Base-by-base conservation (phyloP, 2,888 invertebrate genomes). In the Amorpha juglandis region DNA sequence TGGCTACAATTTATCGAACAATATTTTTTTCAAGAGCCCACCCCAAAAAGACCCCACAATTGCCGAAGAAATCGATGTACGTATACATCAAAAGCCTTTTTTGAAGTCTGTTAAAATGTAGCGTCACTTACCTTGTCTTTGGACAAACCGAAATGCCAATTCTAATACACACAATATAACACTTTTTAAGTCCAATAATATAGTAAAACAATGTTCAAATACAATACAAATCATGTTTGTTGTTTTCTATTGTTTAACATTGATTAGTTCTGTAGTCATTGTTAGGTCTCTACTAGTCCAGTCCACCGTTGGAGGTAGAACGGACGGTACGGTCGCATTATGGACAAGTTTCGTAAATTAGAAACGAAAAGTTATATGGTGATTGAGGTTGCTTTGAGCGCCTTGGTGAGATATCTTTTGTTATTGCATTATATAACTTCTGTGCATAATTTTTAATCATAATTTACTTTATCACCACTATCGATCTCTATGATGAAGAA, bases 341-440 rank as follows among this genome's bases (percentile, higher is more conserved):
- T 81, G 81, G 80, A 79, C 66, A 70, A 71, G 14, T 65, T 74
- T 35, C 66, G 73, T 45, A 76, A 68, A 65, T 48, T 76, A 12
- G 74, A 81, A 51, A 66, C 74, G 7, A 72, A 72, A 50, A 73
- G 76, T 16, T 68, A 83, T 47, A 82, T 79, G 71, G 73, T 81
- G 71, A 71, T 87, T 67, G 79, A 84, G 77, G 73, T 81, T 38
- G 77, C 78, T 52, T 67, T 86, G 35, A 75, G 77, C 68, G 74
- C 79, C 68, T 69, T 84, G 81, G 86, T 87, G 78, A 79, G 67
- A 67, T 68, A 70, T 65, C 4, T 27, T 68, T 70, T 71, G 70
- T 70, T 66, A 58, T 71, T 67, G 66, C 71, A 69, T 52, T 66
- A 55, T 35, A 35, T 3, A 9, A 0, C 16, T 9, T 55, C 1